Conservation (phyloP, 2,888 invertebrate species). For the Xylocampa areola region DNA sequence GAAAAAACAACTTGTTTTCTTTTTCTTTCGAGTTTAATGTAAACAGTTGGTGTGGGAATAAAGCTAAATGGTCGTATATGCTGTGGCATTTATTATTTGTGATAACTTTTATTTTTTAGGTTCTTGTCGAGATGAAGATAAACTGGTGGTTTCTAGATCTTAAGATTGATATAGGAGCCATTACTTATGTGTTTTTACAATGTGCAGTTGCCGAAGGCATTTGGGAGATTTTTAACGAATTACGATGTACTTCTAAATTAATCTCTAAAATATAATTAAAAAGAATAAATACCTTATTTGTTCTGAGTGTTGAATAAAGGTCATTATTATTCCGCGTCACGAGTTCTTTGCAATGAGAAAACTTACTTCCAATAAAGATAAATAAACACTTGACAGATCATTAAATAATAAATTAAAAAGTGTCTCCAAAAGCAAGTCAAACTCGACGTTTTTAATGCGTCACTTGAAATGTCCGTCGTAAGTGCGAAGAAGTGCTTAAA, state of each 20-base stretch:
- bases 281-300: no score
- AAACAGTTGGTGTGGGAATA: conserved; percentile 63
- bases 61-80: conserved; percentile 16
- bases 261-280: no score
- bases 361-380: conserved; percentile 5
- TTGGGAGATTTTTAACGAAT: no score
- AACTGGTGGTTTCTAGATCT: no score
- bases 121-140: no score
- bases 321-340: not conserved
- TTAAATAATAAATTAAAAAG: conserved; percentile 19
- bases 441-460: conserved; percentile 41
- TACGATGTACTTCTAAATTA: no score
- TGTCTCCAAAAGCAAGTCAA: conserved; percentile 21
- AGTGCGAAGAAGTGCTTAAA: conserved; percentile 44
- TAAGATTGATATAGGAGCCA: no score
- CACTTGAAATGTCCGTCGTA: conserved; percentile 33
- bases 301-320: not conserved
- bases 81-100: not conserved
- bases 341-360: not conserved
- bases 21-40: conserved; percentile 66
- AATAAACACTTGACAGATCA: conserved; percentile 3
- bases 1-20: conserved; percentile 82
- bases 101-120: not conserved
- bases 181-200: no score
- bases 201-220: no score